Base-by-base conservation (phyloP, 2,888 invertebrate genomes). In the Amorpha juglandis region DNA sequence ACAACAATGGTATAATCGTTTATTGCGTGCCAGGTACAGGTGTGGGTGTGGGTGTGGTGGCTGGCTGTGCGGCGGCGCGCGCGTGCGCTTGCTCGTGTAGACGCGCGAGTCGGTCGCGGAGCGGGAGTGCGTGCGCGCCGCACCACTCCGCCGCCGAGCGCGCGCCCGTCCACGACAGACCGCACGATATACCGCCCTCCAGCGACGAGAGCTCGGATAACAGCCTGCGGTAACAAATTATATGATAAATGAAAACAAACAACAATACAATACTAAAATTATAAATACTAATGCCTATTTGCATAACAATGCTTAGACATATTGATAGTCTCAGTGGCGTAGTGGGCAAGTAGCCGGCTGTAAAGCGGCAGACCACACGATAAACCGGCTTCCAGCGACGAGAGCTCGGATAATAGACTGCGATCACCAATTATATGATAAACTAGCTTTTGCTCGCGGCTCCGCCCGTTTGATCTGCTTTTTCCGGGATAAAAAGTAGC, bases 141-240 rank as follows among this genome's bases (percentile, higher is more conserved):
- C 95, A 71, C 92, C 95, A 94, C 76, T 96, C 96, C 14, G 95
- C 94, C 0, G 94, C 81, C 50, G 94, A 95, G 21, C 95, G 89
- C n/a, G 88, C 78, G 27, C 95, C 95, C 14, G 94, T 95, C 35
- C 95, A 81, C 8, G 84, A 80, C 78, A 96, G 90, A 63, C 94
- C 89, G 0, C 81, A 77, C n/a, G 89, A 89, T 63, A 95, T 74
- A 67, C 94, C 94, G 14, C 84, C 86, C 78, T 95, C 94, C 16
- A 95, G 71, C 0, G 91, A 86, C n/a, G 87, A 65, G 33, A 74
- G 33, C 55, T 78, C 76, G 6, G 62, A 14, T 6, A 68, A 14
- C 6, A 73, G 48, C 1, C 81, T 81, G 73, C 6, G 73, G 71
- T 7, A 1, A 51, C 12, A n/a, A 14, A 47, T 47, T 14, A 14